Evolutionary conservation across 2,888 invertebrate species (phyloP).

Genomic region (Protophormia terraenovae): DNA sequence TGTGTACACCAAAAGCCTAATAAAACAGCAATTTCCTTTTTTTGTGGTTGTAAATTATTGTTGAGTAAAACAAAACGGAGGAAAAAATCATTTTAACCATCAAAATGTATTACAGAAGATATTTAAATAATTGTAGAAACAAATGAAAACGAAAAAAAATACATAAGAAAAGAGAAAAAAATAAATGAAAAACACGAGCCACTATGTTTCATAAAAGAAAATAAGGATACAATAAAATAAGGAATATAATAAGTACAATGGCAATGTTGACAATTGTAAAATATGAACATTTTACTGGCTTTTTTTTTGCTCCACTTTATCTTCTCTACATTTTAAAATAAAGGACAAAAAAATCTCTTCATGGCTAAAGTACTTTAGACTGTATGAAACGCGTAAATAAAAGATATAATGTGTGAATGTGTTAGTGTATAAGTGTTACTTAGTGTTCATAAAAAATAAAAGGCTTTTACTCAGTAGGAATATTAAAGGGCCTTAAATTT

Average conservation of each 20-base stretch:
- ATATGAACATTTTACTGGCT: neutral
- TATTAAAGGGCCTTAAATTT: too few relatives aligned
- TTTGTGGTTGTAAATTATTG: conserved; percentile 17
- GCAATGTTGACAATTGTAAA: conserved; percentile 40
- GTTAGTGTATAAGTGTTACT: conserved; percentile 10
- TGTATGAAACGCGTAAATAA: neutral
- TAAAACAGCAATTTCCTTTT: conserved; percentile 24
- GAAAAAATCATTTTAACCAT: neutral
- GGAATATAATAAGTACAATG: conserved; percentile 15
- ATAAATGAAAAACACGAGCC: neutral
- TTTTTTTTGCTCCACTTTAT: neutral
- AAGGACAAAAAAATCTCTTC: conserved; percentile 28
- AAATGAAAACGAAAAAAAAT: neutral
- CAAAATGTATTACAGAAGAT: conserved; percentile 20
- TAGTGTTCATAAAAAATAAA: conserved; percentile 11
- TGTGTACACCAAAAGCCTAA: neutral
- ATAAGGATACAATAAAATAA: neutral
- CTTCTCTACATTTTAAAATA: conserved; percentile 10
- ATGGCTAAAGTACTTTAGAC: conserved; percentile 29
- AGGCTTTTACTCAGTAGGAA: too few relatives aligned
- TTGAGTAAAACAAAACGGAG: neutral
- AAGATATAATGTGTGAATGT: neutral
- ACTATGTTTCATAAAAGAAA: too few relatives aligned
- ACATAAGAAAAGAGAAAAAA: neutral
- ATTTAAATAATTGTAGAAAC: conserved; percentile 41